Base-by-base conservation (phyloP, 2,888 invertebrate species). In the Eurois occulta region DNA sequence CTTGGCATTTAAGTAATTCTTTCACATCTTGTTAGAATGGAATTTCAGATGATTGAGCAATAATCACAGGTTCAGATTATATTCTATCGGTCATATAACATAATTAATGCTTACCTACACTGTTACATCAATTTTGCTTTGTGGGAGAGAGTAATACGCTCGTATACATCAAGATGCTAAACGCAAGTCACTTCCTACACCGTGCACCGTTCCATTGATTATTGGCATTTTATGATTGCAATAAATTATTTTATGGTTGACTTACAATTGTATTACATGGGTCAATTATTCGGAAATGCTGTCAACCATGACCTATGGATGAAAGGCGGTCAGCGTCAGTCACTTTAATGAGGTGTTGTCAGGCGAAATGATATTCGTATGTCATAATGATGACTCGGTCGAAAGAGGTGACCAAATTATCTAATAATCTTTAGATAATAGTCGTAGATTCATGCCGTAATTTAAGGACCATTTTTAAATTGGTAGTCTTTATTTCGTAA, bases 181-280 rank as follows among this genome's bases (percentile, higher is more conserved):
- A 58, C 43, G 86, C 84, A 74, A 87, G 84, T 87, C 87, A 87
- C 74, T 87, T 87, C 88, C 87, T 84, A 13, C 13, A 72, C 66
- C 5, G 38, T 84, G 11, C 13, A 72, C 66, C 5, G 38, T 65
- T 52, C 6, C 28, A 73, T 81, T 43, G 65, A 69, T 28, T 73
- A 16, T 74, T 41, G 64, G 58, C 73, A 35, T 69, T 85, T 60
- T 74, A 81, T 77, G 48, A 66, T 38, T 43, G 65, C 77, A 74
- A 62, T 81, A 52, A 58, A 55, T 67, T 46, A 58, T 71, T 67
- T 69, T 71, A 73, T 55, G 8, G 60, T 75, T 66, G 76, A 77
- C 62, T 60, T 41, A 65, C 55, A 2, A 69, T 71, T 76, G 55
- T 60, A 64, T 77, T 70, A 81, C 70, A 83, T 79, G 58, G 74